Percentiles rank a stretch among this genome's conserved stretches.
phyloP scores from a whole-genome alignment of 2,797 vertebrate species.

The Galagoides demidoff region DNA sequence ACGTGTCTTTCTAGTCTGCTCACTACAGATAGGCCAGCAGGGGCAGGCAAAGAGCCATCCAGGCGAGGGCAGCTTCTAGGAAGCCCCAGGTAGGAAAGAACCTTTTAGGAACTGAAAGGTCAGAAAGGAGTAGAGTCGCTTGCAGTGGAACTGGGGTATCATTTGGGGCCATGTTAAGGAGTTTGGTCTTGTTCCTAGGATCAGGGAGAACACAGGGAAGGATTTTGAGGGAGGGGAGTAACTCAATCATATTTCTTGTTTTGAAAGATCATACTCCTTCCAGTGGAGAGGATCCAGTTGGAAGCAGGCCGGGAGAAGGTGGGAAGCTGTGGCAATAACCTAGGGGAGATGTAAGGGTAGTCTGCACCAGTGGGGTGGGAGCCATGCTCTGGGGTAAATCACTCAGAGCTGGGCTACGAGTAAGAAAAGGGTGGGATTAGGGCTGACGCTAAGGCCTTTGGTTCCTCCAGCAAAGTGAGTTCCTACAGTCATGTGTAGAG shows the following conservation, averaged over 20 bases:
- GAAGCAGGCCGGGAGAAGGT: not conserved
- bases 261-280: not conserved
- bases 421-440: rapidly evolving
- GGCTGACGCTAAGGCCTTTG: rapidly evolving
- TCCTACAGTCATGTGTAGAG: not conserved
- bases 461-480: not conserved
- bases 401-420: not conserved
- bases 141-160: rapidly evolving
- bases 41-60: not conserved
- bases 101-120: not conserved
- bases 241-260: not conserved
- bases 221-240: not conserved
- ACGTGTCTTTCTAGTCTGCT: not conserved
- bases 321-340: too few species aligned
- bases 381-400: too few species aligned
- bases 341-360: not conserved
- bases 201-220: not conserved
- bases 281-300: not conserved
- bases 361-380: rapidly evolving
- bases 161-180: not conserved
- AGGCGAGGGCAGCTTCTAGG: not conserved
- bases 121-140: not conserved
- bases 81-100: not conserved
- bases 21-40: too few species aligned
- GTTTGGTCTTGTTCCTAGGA: not conserved